Conservation (phyloP, 2,888 invertebrate genomes). For the Meloe dianella region DNA sequence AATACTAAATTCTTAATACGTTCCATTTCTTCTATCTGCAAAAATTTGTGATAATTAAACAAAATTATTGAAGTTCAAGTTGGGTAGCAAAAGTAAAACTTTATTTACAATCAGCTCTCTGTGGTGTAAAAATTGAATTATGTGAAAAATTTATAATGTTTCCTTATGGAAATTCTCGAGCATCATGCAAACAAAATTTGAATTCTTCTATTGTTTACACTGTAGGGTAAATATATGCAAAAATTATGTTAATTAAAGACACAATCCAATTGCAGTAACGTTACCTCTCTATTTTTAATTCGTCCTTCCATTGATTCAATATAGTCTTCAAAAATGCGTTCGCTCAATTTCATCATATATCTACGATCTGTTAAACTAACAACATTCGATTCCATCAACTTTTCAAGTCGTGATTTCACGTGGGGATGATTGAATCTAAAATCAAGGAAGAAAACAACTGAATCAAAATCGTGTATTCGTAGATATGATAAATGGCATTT, state of each 20-base stretch:
- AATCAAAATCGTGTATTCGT: neutral
- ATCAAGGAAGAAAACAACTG: neutral
- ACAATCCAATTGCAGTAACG: too few relatives aligned
- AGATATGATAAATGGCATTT: neutral
- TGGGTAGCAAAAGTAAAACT: too few relatives aligned
- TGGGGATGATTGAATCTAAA: slow-evolving; percentile 69
- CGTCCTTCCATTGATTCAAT: slow-evolving; percentile 69
- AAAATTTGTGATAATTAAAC: too few relatives aligned
- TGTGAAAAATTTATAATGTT: too few relatives aligned
- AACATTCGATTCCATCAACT: slow-evolving; percentile 73
- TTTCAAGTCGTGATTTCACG: slow-evolving; percentile 70
- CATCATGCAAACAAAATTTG: too few relatives aligned
- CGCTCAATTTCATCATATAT: slow-evolving; percentile 71
- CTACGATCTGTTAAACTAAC: slow-evolving; percentile 71
- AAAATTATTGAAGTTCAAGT: too few relatives aligned
- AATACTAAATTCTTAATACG: slow-evolving; percentile 72
- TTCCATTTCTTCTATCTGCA: slow-evolving; percentile 63
- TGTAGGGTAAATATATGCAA: too few relatives aligned
- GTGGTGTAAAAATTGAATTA: too few relatives aligned
- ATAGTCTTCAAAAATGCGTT: slow-evolving; percentile 69
- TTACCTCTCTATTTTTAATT: slow-evolving; percentile 69
- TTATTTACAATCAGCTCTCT: too few relatives aligned
- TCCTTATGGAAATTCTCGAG: too few relatives aligned
- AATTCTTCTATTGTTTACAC: too few relatives aligned
- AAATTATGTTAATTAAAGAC: too few relatives aligned